Conservation (phyloP, 2,797 vertebrate species). For the Poeciliopsis turneri region DNA sequence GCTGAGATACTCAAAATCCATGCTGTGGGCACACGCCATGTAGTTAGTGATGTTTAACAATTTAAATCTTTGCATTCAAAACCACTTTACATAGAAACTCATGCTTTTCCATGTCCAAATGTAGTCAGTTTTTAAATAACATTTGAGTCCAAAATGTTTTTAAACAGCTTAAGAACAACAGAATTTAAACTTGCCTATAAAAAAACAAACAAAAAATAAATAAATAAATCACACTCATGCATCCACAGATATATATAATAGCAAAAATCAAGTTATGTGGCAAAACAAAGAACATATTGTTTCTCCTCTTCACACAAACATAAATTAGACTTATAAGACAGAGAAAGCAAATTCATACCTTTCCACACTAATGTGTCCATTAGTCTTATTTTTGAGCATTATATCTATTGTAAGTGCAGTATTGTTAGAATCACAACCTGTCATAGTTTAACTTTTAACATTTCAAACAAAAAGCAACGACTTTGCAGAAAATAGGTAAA, state of each 20-base stretch:
- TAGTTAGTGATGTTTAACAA: slow-evolving; percentile 3
- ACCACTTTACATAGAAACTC: background rate
- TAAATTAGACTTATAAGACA: background rate
- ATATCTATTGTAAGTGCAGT: background rate
- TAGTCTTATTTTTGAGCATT: background rate
- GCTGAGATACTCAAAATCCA: slow-evolving; percentile 87
- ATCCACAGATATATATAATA: too few species aligned
- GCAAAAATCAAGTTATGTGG: too few species aligned
- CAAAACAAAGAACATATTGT: too few species aligned
- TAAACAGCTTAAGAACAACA: background rate
- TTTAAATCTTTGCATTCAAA: background rate
- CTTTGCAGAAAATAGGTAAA: background rate
- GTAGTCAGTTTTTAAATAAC: background rate
- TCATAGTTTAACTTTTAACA: background rate
- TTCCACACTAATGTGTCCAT: background rate
- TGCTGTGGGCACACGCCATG: slow-evolving; percentile 71
- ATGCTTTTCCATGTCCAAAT: background rate
- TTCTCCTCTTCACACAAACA: background rate
- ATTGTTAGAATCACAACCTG: background rate
- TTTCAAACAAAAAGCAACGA: background rate
- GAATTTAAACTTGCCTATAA: background rate
- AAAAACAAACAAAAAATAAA: too few species aligned
- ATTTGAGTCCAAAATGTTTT: background rate
- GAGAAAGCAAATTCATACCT: background rate
- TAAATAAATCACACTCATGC: background rate